Percentiles rank a stretch among this genome's conserved stretches.
These are phyloP conservation scores for Oreochromis aureus DNA, from an alignment of 2,113 vertebrate genomes.

Conservation along the genomic window DNA sequence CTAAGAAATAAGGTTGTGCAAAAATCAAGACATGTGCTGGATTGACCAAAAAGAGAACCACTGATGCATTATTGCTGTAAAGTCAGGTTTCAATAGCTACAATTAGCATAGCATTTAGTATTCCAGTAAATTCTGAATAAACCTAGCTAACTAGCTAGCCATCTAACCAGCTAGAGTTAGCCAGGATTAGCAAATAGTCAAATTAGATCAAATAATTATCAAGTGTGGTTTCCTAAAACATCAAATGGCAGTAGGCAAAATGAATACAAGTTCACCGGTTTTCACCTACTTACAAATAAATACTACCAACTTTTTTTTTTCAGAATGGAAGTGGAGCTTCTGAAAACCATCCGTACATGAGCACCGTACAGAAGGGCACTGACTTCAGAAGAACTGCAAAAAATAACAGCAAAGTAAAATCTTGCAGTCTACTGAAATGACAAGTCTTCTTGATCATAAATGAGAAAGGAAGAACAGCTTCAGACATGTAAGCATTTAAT, in stretches of 20 bases:
- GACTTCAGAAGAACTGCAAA: not conserved
- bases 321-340: not conserved
- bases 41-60: not conserved
- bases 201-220: not conserved
- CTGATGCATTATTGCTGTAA: not conserved
- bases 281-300: not conserved
- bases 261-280: not conserved
- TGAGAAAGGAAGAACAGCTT: not conserved
- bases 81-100: not conserved
- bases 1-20: not conserved
- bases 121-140: not conserved
- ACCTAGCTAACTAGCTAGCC: not conserved
- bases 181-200: not conserved
- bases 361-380: not conserved
- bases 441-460: not conserved
- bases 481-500: not conserved
- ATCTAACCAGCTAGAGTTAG: not conserved
- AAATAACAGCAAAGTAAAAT: not conserved
- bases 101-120: not conserved
- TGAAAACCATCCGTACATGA: not conserved
- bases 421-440: not conserved
- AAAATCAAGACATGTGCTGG: not conserved
- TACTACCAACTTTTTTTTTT: not conserved
- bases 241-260: not conserved
- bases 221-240: not conserved